Percentiles rank a stretch among this genome's conserved stretches.
Evolutionary conservation across 2,888 invertebrate species (phyloP).

Genomic region (Seira ritae): DNA sequence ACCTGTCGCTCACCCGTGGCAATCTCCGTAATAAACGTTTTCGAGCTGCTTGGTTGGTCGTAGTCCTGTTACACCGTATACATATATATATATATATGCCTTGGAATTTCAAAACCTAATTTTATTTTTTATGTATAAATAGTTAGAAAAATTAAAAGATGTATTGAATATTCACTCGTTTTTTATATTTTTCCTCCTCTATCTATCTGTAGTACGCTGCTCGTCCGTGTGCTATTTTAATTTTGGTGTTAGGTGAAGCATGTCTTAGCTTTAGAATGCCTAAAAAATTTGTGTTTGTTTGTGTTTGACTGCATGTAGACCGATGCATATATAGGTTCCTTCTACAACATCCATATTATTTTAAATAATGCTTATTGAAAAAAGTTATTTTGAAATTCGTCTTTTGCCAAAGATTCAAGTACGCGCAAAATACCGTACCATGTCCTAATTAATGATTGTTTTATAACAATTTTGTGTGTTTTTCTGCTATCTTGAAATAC

Average conservation of each 20-base stretch:
- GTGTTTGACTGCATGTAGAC: neutral
- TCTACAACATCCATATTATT: neutral
- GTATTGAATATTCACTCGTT: constrained; percentile 21
- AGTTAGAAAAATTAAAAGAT: neutral
- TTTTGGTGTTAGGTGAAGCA: constrained; percentile 57
- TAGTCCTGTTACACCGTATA: neutral
- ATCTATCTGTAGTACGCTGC: constrained; percentile 16
- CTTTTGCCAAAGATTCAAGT: constrained; percentile 59
- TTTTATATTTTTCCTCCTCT: constrained; percentile 16
- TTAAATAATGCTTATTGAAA: neutral
- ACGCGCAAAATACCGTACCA: constrained; percentile 54
- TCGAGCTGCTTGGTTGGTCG: constrained; percentile 16
- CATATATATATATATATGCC: neutral
- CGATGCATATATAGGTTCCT: no score
- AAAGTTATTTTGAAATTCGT: constrained; percentile 36
- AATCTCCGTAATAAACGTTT: constrained; percentile 46
- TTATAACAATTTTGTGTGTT: constrained; percentile 32
- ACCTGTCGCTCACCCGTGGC: constrained; percentile 62
- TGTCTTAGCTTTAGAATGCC: constrained; percentile 19
- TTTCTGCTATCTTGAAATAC: neutral
- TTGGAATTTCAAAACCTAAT: neutral
- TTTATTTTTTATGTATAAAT: constrained; percentile 7
- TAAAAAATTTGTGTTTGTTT: neutral
- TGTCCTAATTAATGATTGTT: constrained; percentile 62
- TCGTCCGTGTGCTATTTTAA: constrained; percentile 57